Percentiles rank a stretch among this genome's conserved stretches.
Conservation (phyloP, 2,113 vertebrate genomes). For the Neodontobutis hainanensis region DNA sequence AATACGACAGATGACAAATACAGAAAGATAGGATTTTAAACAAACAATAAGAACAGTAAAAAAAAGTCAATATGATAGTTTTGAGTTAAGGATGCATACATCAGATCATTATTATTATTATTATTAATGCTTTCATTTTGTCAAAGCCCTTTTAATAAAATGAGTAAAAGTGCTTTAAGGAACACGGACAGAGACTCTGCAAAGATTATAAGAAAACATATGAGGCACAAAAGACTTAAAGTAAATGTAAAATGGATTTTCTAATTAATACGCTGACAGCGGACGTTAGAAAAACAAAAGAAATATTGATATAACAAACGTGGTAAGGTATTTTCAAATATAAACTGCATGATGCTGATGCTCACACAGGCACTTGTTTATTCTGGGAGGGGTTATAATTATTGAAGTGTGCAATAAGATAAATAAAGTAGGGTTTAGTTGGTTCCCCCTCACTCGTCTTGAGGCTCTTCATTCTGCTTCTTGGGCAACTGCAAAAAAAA, state of each 20-base stretch:
- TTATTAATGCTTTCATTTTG: conserved; percentile 11
- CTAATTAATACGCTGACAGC: conserved; percentile 35
- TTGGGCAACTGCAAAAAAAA: conserved; percentile 66
- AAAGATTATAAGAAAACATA: conserved; percentile 10
- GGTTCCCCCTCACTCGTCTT: conserved; percentile 69
- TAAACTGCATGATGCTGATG: conserved; percentile 46
- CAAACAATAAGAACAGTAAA: conserved; percentile 31
- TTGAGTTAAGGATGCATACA: conserved; percentile 48
- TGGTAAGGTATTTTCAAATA: conserved; percentile 37
- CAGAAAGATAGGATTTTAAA: conserved; percentile 32
- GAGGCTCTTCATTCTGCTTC: conserved; percentile 78
- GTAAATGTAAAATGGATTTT: conserved; percentile 11
- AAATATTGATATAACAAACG: conserved; percentile 22
- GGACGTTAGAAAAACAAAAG: conserved; percentile 29
- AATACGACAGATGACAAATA: conserved; percentile 44
- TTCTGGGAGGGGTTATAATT: conserved; percentile 39
- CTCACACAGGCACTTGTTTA: conserved; percentile 72
- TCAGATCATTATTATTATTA: conserved; percentile 25
- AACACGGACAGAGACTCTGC: conserved; percentile 20
- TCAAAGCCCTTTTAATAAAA: conserved; percentile 59
- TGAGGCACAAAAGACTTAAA: conserved; percentile 18
- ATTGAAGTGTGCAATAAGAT: conserved; percentile 52
- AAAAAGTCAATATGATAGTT: conserved; percentile 10
- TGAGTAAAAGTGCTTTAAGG: conserved; percentile 54
- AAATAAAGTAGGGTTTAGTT: conserved; percentile 39